Conservation (phyloP, 2,888 invertebrate species). For the Andricus quercusramuli region DNA sequence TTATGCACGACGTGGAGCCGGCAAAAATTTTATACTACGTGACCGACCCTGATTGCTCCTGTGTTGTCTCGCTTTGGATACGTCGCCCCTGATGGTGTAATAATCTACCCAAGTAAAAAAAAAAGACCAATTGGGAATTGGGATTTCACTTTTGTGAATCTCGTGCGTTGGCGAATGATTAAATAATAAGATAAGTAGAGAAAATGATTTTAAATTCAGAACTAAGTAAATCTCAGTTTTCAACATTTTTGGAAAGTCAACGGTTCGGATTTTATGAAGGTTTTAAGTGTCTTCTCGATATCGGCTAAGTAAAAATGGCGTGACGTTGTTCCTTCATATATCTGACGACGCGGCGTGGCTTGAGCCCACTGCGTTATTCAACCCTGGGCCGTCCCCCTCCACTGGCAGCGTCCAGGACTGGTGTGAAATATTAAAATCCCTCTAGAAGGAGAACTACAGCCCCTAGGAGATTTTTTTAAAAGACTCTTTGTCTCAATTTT, state of each 20-base stretch:
- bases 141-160: neutral
- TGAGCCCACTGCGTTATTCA: neutral
- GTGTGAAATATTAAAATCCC: neutral
- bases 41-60: slow-evolving; percentile 40
- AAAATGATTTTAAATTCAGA: neutral
- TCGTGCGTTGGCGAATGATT: neutral
- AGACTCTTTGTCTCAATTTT: neutral
- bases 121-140: neutral
- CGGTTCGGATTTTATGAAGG: neutral
- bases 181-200: neutral
- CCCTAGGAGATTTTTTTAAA: neutral
- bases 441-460: neutral
- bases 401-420: neutral
- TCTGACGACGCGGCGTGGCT: neutral
- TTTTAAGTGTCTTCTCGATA: neutral
- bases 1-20: slow-evolving; percentile 51
- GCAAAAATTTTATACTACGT: slow-evolving; percentile 36
- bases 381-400: neutral
- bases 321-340: no score
- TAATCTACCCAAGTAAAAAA: slow-evolving; percentile 48
- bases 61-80: slow-evolving; percentile 47
- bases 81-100: slow-evolving; percentile 64
- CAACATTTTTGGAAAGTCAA: neutral
- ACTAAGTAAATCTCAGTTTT: neutral
- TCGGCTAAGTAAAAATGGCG: neutral